Base-by-base conservation (phyloP, 2,113 vertebrate species). In the Melanostigma gelatinosum region DNA sequence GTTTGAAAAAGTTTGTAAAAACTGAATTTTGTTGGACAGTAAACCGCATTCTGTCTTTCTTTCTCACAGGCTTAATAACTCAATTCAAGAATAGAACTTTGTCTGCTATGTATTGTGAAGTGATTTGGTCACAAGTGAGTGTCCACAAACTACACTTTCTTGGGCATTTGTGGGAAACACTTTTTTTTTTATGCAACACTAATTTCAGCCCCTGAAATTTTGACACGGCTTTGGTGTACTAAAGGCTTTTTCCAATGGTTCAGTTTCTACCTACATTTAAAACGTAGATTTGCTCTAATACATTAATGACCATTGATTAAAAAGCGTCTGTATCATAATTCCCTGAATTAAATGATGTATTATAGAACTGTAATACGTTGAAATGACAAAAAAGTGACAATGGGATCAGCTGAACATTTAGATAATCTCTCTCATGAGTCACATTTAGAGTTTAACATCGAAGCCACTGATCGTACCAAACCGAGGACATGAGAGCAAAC, bases 401-500 rank as follows among this genome's bases (percentile, higher is more conserved):
- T 12, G 40, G 22, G 79, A 52, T 72, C 77, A 73, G 63, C 75
- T 75, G 54, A 65, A 62, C 18, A 11, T 87, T 40, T 10, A 13
- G 36, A 76, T 73, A 63, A 75, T 82, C 46, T 65, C 52, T 91
- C 67, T 76, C 62, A 50, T 80, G 60, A 13, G 36, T 12, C 22
- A 48, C 48, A 52, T 72, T 72, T 27, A 38, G 36, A 82, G 8
- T 36, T 3, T 0, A 70, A 48, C 38, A 58, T 64, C 40, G 29
- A 46, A 76, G 24, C 22, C 44, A 13, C 15, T 69, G 67, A 80
- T 79, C 42, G 62, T 58, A 72, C 62, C 44, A 22, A 84, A 75
- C 52, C 48, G n/a, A 20, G 36, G 40, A 86, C 77, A 73, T 72
- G 77, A 79, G 85, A 82, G 34, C 10, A 70, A 65, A 72, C 71